phyloP scores from a whole-genome alignment of 2,888 invertebrate species.

The Aporophyla nigra region DNA sequence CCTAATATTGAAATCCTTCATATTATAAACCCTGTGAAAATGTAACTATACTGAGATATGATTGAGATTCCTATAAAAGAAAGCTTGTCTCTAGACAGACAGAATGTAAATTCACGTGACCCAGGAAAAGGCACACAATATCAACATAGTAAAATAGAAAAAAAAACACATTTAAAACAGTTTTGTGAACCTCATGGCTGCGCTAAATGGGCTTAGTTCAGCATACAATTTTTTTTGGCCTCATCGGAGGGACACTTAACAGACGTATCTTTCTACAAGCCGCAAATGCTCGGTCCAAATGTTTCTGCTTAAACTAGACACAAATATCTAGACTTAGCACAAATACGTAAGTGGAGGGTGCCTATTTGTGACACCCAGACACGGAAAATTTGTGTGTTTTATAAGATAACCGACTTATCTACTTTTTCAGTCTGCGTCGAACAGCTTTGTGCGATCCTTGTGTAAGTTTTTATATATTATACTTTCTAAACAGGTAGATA shows the following conservation, averaged over 20 bases:
- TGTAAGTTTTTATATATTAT: not conserved
- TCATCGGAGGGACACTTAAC: conserved; percentile 1
- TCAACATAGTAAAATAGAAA: not conserved
- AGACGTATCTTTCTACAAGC: not conserved
- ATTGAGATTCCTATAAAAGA: too few species aligned
- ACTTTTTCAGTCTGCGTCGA: not conserved
- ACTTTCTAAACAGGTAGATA: too few species aligned
- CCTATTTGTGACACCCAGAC: not conserved
- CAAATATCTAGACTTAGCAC: conserved; percentile 5
- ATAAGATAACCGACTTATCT: not conserved
- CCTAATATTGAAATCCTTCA: too few species aligned
- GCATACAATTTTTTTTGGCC: not conserved
- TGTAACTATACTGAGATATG: too few species aligned
- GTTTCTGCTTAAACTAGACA: not conserved
- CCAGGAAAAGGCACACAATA: not conserved
- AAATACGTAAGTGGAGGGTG: not conserved
- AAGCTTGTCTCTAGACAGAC: too few species aligned
- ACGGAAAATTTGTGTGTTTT: not conserved
- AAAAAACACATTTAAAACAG: not conserved
- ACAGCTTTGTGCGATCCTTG: not conserved
- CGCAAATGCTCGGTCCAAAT: not conserved
- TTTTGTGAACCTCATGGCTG: not conserved
- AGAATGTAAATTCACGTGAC: too few species aligned
- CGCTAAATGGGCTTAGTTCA: not conserved
- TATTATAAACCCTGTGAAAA: too few species aligned